These are phyloP conservation scores for Triplophysa tibetana DNA, from an alignment of 2,113 vertebrate species.

Conservation along the genomic window DNA sequence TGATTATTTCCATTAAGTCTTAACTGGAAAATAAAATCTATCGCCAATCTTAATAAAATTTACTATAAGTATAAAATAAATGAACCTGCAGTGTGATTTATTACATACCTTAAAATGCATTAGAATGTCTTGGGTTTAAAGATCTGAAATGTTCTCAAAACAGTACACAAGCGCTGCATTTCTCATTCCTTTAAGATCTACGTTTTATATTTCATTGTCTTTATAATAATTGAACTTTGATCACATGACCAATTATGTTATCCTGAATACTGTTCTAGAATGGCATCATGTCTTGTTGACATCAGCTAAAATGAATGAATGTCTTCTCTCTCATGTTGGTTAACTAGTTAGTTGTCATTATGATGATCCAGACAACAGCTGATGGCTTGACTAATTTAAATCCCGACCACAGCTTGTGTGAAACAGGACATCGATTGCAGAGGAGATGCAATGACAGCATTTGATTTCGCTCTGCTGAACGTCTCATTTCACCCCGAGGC, in stretches of 20 bases:
- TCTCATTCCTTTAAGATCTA: too few species aligned
- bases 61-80: not conserved
- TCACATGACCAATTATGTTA: not conserved
- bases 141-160: too few species aligned
- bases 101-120: not conserved
- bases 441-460: slow-evolving; percentile 63
- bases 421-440: slow-evolving; percentile 63
- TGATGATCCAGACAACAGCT: slow-evolving; percentile 4
- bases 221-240: not conserved
- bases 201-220: not conserved
- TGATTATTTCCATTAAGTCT: too few species aligned
- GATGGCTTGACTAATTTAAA: slow-evolving; percentile 11
- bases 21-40: too few species aligned
- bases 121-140: too few species aligned
- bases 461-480: slow-evolving; percentile 71
- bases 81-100: not conserved
- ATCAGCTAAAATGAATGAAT: not conserved
- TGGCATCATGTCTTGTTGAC: not conserved
- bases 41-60: not conserved
- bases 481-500: slow-evolving; percentile 60
- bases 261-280: not conserved
- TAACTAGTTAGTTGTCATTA: not conserved
- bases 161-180: too few species aligned
- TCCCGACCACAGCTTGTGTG: slow-evolving; percentile 42
- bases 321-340: not conserved